phyloP scores from a whole-genome alignment of 1,140 invertebrate genomes.

The Drosophila gunungcola region DNA sequence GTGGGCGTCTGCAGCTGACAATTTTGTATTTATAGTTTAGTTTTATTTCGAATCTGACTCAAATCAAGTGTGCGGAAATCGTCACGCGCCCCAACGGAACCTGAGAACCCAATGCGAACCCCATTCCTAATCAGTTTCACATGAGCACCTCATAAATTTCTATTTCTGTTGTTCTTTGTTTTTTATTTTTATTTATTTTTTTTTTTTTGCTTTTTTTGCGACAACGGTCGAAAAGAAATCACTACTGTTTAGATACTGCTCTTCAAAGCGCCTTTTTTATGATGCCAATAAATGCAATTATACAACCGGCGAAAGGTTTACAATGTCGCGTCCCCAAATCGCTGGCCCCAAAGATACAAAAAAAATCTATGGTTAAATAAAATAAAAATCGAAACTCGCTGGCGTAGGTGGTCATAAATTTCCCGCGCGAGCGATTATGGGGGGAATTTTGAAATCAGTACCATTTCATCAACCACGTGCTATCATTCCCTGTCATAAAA shows the following conservation, averaged over 20 bases:
- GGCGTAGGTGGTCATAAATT: constrained; percentile 69
- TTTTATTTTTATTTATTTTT: constrained; percentile 12
- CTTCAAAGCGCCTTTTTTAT: constrained; percentile 74
- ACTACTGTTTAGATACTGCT: constrained; percentile 82
- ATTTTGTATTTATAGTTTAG: constrained; percentile 73
- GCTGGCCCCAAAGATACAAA: constrained; percentile 41
- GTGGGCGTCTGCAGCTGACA: constrained; percentile 80
- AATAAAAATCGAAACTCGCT: constrained; percentile 48
- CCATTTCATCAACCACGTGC: constrained; percentile 73
- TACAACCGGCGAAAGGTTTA: constrained; percentile 58
- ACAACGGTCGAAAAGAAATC: constrained; percentile 67
- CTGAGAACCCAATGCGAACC: constrained; percentile 36
- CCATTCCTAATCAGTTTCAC: constrained; percentile 74
- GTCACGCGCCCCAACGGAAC: constrained; percentile 54
- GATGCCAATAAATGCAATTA: constrained; percentile 80
- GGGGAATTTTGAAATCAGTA: constrained; percentile 79
- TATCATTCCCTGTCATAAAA: constrained; percentile 63
- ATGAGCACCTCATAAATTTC: constrained; percentile 77
- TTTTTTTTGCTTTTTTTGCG: constrained; percentile 24
- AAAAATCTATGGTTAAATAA: constrained; percentile 16
- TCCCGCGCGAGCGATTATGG: constrained; percentile 30
- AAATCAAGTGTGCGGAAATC: constrained; percentile 33
- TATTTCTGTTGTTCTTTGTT: constrained; percentile 29
- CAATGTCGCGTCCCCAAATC: constrained; percentile 48
- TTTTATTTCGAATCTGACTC: constrained; percentile 31